These are phyloP conservation scores for Digitonthophagus gazella DNA, from an alignment of 2,888 invertebrate genomes.

Conservation along the genomic window DNA sequence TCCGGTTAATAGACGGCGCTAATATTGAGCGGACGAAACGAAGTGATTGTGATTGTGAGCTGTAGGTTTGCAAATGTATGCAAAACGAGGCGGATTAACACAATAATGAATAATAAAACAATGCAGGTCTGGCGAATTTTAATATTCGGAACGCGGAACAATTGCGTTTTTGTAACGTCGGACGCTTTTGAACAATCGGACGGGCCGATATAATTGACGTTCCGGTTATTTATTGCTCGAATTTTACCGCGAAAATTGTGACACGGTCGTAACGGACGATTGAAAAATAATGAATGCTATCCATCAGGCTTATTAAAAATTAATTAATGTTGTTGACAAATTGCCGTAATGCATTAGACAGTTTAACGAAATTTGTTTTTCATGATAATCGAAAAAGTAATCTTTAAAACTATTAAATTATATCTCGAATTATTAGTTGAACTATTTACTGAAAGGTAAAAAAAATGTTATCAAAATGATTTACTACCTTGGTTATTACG, in stretches of 20 bases:
- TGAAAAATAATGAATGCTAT: neutral
- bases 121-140: neutral
- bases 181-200: neutral
- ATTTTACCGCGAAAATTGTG: neutral
- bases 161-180: neutral
- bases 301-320: neutral
- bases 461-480: too few species aligned
- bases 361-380: too few species aligned
- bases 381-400: too few species aligned
- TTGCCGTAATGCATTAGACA: neutral
- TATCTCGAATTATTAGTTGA: too few species aligned
- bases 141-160: neutral
- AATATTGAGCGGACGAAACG: too few species aligned
- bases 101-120: neutral
- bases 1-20: too few species aligned
- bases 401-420: too few species aligned
- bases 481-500: too few species aligned
- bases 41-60: too few species aligned
- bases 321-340: neutral
- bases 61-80: too few species aligned
- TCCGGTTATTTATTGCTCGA: neutral
- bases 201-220: neutral
- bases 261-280: neutral
- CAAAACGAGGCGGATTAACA: neutral
- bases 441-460: too few species aligned